These are phyloP conservation scores for Stenodera caucasica DNA, from an alignment of 2,888 invertebrate species.

Conservation along the genomic window DNA sequence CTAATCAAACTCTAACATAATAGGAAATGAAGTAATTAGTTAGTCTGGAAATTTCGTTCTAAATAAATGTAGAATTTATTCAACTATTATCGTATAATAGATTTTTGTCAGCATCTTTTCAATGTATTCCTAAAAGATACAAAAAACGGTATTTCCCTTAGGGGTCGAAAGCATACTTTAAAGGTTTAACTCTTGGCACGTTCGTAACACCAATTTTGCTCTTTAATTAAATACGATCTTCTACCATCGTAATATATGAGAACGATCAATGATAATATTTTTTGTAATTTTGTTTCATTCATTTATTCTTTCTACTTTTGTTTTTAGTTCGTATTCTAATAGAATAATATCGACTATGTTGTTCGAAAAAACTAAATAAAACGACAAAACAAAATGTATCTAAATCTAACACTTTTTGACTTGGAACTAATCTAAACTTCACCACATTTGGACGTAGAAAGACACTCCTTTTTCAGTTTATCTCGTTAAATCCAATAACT, in stretches of 20 bases:
- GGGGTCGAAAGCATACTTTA: background rate
- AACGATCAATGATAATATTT: slow-evolving; percentile 10
- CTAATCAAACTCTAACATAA: background rate
- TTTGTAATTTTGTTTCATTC: background rate
- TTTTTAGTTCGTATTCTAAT: background rate
- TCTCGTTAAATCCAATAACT: slow-evolving; percentile 30
- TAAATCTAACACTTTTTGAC: slow-evolving; percentile 12
- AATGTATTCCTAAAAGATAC: background rate
- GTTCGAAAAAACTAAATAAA: background rate
- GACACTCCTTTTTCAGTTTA: slow-evolving; percentile 23
- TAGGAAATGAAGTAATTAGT: background rate
- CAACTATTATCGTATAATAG: background rate
- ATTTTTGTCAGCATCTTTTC: background rate
- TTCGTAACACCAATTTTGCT: slow-evolving; percentile 8
- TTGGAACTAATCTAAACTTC: slow-evolving; percentile 30
- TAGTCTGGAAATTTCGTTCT: background rate
- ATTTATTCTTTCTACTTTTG: background rate
- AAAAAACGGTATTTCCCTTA: background rate
- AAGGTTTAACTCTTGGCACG: slow-evolving; percentile 9
- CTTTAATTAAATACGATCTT: slow-evolving; percentile 17
- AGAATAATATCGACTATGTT: background rate
- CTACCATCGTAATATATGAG: slow-evolving; percentile 10
- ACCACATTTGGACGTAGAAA: slow-evolving; percentile 17
- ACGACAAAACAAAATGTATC: background rate
- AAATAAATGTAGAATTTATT: background rate